Evolutionary conservation across 2,797 vertebrate genomes (phyloP).

Genomic region (Galaxias olidus): DNA sequence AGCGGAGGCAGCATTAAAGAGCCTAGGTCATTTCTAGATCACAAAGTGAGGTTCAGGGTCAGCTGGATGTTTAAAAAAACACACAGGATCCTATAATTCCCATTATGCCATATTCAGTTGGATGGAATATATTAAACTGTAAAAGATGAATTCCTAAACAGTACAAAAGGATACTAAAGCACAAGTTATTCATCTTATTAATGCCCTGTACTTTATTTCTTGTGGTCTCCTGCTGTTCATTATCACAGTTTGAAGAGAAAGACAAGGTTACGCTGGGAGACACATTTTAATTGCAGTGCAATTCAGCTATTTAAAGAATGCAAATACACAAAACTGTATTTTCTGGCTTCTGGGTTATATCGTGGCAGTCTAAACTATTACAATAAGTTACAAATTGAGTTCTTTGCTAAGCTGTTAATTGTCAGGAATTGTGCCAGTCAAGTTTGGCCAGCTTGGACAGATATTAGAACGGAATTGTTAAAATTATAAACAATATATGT

Average conservation of each 20-base stretch:
- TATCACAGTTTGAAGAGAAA: slow-evolving; percentile 33
- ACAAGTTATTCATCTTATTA: slow-evolving; percentile 25
- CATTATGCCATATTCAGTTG: no score
- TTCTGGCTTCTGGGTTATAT: no score
- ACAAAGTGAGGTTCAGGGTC: slow-evolving; percentile 17
- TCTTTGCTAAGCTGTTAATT: no score
- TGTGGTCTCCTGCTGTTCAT: slow-evolving; percentile 37
- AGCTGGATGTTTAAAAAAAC: slow-evolving; percentile 19
- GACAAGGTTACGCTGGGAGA: slow-evolving; percentile 43
- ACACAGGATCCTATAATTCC: slow-evolving; percentile 5
- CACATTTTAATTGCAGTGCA: slow-evolving; percentile 45
- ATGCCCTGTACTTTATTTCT: slow-evolving; percentile 46
- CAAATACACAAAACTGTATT: slow-evolving; percentile 26
- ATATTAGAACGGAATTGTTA: no score
- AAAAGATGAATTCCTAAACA: not conserved
- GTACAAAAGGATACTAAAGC: not conserved
- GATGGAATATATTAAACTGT: not conserved
- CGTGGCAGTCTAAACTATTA: no score
- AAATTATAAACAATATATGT: no score
- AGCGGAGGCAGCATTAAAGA: slow-evolving; percentile 11
- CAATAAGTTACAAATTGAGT: no score
- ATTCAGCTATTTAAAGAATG: not conserved
- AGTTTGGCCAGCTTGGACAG: no score
- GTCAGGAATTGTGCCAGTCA: no score
- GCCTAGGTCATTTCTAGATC: slow-evolving; percentile 1